Evolutionary conservation across 2,113 vertebrate species (phyloP), one percentile per base, ranked within the genome.

Genomic region (Alexandromys fortis): DNA sequence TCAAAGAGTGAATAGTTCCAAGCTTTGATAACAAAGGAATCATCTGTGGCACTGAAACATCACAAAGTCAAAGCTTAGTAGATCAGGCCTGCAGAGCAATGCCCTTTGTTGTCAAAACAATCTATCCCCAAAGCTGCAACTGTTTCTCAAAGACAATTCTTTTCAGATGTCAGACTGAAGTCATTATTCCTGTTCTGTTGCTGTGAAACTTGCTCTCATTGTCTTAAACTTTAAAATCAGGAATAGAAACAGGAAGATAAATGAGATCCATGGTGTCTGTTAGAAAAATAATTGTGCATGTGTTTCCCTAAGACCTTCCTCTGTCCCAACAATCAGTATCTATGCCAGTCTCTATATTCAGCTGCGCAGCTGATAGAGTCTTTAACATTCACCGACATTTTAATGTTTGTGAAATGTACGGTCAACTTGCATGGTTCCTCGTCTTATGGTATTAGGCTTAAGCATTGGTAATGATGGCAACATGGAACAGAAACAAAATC

Each of bases 51-150:
- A 89, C 52, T 33, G 49, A 22, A 63, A 16, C 81, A 42, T n/a
- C 63, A 55, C 47, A 94, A 76, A 26, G 35, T 30, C 33, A 26
- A 21, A 52, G 68, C 52, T 89, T 47, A 72, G 72, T 26, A 91
- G 38, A 91, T 75, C 55, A 26, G 2, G 14, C 72, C 28, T 5
- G 8, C 5, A 13, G 52, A 73, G 1, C 45, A 63, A 10, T 61
- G 33, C n/a, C 45, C 79, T 97, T 68, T 49, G 5, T 87, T 89
- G 70, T 70, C 83, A 95, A 94, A 94, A 72, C 76, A 93, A 94
- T 89, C 97, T 94, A 85, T 96, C 38, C 75, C 61, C 67, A 14
- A 21, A 94, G 24, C 72, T 58, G 82, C 88, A 93, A 58, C 21
- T 78, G 22, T 90, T 82, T 82, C 52, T 93, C 72, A 94, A 92